Base-by-base conservation (phyloP, 2,797 vertebrate species). In the Oryzias dopingdopingensis region DNA sequence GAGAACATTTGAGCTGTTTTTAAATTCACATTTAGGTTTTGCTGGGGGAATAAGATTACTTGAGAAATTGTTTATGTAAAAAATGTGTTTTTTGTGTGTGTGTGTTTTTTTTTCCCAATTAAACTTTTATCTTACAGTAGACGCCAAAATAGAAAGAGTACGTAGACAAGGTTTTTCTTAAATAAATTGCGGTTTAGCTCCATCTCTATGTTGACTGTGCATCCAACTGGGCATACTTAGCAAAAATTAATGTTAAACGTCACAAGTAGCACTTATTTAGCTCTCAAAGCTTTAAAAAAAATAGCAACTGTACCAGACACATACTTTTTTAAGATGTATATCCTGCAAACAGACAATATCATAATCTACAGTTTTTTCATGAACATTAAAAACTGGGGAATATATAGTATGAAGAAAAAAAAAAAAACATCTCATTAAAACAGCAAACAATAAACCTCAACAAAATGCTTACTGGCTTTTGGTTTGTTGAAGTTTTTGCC, bases 171-270 rank as follows among this genome's bases (percentile, higher is more conserved):
- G 61, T 70, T 32, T 78, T 63, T 74, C 49, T 52, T 20, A 56
- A 52, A 75, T 32, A 67, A 72, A 76, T 77, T 60, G 52, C 68
- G 62, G 67, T 87, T 86, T 71, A 77, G 57, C 72, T 54, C 45
- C 23, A 74, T 72, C 62, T 52, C 52, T 59, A 49, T 67, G 62
- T 68, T 67, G 70, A 44, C 46, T 37, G 0, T 15, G 74, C 66
- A 70, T 85, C 81, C 65, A 74, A 37, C 59, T 62, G 62, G 71
- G 71, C 60, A 66, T 74, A 52, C 58, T 68, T 86, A 85, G 90
- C 78, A 77, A 75, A 89, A 88, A 92, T 80, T 85, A 89, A 92
- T 72, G 64, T 77, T 87, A 85, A 81, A 86, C 86, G 75, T 77
- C 59, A 67, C 10, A 51, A 40, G 52, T 73, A 49, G 62, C 37